These are phyloP conservation scores for silkworm (Bombyx mori) DNA, from an alignment of 1,140 invertebrate species.

Conservation along the genomic window DNA sequence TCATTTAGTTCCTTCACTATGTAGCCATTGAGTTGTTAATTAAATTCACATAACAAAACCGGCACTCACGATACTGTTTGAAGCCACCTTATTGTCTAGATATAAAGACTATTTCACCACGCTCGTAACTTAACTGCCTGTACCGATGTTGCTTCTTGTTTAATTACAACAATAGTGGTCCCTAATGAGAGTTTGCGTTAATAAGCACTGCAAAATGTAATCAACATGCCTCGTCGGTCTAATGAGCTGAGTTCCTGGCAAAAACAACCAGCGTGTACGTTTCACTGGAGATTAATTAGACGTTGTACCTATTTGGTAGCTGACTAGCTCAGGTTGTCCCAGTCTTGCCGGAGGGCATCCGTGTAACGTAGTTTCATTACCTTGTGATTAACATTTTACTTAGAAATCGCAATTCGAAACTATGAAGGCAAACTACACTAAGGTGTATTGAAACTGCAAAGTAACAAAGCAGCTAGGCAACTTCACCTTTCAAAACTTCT, in stretches of 20 bases:
- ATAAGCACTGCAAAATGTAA: conserved; percentile 69
- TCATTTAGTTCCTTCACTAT: conserved; percentile 35
- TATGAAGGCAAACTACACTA: too few relatives aligned
- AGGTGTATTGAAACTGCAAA: too few relatives aligned
- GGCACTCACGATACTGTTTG: conserved; percentile 11
- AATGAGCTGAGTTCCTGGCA: conserved; percentile 66
- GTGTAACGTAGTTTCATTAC: neutral
- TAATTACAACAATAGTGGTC: conserved; percentile 70
- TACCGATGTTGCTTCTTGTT: conserved; percentile 58
- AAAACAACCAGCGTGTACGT: conserved; percentile 63
- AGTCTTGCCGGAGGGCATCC: neutral
- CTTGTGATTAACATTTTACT: conserved; percentile 1
- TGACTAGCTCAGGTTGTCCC: conserved; percentile 5
- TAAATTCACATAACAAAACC: conserved; percentile 58
- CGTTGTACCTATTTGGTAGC: conserved; percentile 51
- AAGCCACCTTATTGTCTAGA: conserved; percentile 20
- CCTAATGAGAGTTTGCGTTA: conserved; percentile 68
- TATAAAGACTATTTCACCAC: conserved; percentile 37
- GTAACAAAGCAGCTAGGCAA: neutral
- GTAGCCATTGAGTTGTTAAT: conserved; percentile 66
- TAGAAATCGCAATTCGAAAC: too few relatives aligned
- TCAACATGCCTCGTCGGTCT: conserved; percentile 67
- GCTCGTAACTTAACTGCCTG: conserved; percentile 24
- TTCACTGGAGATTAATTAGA: conserved; percentile 68
- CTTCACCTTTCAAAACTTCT: conserved; percentile 25